phyloP scores from a whole-genome alignment of 2,797 vertebrate genomes.

The Takifugu ocellatus region DNA sequence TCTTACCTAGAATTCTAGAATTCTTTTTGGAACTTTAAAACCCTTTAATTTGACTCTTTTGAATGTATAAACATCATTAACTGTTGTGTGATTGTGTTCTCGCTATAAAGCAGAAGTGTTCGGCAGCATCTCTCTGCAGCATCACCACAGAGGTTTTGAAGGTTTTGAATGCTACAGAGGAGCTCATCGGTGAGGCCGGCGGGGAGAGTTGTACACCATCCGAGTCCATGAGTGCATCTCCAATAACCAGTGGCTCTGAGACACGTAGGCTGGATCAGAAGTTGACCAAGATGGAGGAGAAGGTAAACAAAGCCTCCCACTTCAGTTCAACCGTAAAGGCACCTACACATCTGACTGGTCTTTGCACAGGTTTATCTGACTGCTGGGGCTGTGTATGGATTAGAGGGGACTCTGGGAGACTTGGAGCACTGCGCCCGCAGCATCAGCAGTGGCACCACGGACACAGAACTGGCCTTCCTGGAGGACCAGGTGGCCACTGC shows the following conservation, averaged over 20 bases:
- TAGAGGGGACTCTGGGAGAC: conserved; percentile 88
- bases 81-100: conserved; percentile 8
- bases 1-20: no score
- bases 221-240: conserved; percentile 65
- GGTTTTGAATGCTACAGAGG: conserved; percentile 95
- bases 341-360: neutral
- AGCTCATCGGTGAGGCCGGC: conserved; percentile 88
- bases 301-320: conserved; percentile 74
- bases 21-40: no score
- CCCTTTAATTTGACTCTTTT: no score
- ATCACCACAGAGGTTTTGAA: conserved; percentile 98
- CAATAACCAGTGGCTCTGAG: conserved; percentile 79
- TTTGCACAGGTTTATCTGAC: conserved; percentile 88
- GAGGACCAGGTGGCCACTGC: conserved; percentile 96
- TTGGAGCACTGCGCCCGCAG: conserved; percentile 88
- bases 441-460: conserved; percentile 84
- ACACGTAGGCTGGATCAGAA: conserved; percentile 84
- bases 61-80: conserved; percentile 1
- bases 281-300: conserved; percentile 94
- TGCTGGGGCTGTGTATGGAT: conserved; percentile 89
- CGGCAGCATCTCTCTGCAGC: conserved; percentile 96
- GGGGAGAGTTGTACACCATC: conserved; percentile 72
- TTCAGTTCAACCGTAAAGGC: neutral
- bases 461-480: conserved; percentile 86
- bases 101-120: conserved; percentile 86